Conservation (phyloP, 2,113 vertebrate genomes). For the Alaudala cheleensis region DNA sequence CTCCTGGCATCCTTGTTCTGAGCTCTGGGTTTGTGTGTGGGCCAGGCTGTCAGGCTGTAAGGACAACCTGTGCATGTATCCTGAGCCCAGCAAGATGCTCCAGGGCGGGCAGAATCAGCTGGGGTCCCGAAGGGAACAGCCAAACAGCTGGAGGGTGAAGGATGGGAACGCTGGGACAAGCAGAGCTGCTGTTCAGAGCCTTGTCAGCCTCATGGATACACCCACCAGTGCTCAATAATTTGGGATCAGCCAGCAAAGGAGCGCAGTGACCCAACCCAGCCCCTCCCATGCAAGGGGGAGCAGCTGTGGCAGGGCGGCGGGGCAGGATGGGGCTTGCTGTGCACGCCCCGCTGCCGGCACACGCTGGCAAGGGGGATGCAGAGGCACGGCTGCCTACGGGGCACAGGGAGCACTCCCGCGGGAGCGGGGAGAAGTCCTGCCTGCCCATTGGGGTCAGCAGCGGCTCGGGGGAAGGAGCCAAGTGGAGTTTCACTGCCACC, state of each 20-base stretch:
- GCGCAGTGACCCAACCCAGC: not conserved
- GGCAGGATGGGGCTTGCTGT: slow-evolving; percentile 4
- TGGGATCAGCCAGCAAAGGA: not conserved
- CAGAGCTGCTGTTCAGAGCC: not conserved
- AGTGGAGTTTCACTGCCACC: not conserved
- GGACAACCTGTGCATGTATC: accelerated
- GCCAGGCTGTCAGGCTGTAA: not conserved
- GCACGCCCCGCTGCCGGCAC: not conserved
- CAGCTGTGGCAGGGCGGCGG: accelerated
- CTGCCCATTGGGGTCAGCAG: not conserved
- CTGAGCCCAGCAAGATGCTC: no score
- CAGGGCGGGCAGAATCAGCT: not conserved
- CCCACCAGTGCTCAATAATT: accelerated
- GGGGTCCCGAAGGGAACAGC: accelerated
- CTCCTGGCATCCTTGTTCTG: not conserved
- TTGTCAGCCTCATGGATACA: not conserved
- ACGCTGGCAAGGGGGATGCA: not conserved
- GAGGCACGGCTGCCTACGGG: not conserved
- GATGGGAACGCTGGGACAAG: not conserved
- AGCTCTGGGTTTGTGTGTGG: not conserved
- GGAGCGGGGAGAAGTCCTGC: not conserved
- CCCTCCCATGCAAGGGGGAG: not conserved
- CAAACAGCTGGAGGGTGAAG: not conserved
- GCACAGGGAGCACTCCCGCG: not conserved
- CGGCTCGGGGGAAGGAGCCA: not conserved